phyloP scores from a whole-genome alignment of 2,888 invertebrate genomes.

The Mystacides longicornis region DNA sequence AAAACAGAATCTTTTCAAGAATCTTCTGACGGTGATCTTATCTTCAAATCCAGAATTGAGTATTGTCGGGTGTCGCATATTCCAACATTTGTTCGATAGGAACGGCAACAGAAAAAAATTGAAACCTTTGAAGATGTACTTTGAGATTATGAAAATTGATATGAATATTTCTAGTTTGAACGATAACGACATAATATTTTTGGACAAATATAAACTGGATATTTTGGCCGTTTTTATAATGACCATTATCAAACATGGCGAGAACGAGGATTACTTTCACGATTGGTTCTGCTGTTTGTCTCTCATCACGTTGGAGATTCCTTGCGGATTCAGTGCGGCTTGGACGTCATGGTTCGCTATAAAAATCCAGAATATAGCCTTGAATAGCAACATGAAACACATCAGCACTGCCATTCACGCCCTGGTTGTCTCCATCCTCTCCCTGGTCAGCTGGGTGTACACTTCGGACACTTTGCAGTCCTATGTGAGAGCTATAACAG shows the following conservation, averaged over 20 bases:
- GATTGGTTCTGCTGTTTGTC: conserved; percentile 49
- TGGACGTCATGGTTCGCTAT: conserved; percentile 51
- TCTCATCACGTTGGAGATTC: conserved; percentile 50
- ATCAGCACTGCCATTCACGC: conserved; percentile 49
- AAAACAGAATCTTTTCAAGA: conserved; percentile 41
- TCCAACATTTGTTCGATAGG: conserved; percentile 51
- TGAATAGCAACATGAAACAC: conserved; percentile 36
- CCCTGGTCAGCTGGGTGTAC: conserved; percentile 56
- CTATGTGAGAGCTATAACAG: conserved; percentile 51
- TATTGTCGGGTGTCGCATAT: conserved; percentile 47
- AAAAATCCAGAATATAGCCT: conserved; percentile 52
- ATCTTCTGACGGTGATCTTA: conserved; percentile 43
- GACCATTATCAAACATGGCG: conserved; percentile 43
- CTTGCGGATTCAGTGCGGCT: conserved; percentile 54
- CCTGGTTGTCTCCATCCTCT: conserved; percentile 51
- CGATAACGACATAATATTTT: conserved; percentile 44
- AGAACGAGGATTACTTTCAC: conserved; percentile 45
- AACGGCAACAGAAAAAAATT: conserved; percentile 42
- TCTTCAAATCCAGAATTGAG: conserved; percentile 42
- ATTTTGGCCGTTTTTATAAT: conserved; percentile 40
- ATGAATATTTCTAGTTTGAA: conserved; percentile 37
- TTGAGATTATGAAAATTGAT: conserved; percentile 37
- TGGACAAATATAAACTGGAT: conserved; percentile 42
- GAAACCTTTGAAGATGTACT: conserved; percentile 46
- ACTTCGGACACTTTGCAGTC: conserved; percentile 46